phyloP scores from a whole-genome alignment of 2,888 invertebrate genomes.

The Eupithecia centaureata region DNA sequence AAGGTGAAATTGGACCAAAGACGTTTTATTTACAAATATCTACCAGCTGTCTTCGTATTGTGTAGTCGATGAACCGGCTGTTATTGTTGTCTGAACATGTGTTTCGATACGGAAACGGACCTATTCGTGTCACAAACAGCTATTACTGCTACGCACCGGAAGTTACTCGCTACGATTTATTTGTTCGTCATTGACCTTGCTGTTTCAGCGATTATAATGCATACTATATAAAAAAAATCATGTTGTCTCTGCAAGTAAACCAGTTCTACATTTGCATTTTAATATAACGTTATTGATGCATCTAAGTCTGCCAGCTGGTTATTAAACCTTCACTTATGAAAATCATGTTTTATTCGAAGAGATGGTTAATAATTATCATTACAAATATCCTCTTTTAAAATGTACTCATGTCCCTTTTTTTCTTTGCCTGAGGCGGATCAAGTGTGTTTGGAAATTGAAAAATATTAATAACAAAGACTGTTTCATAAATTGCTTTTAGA shows the following conservation, averaged over 20 bases:
- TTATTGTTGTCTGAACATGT: conserved; percentile 15
- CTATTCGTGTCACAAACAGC: conserved; percentile 22
- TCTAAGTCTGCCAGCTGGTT: conserved; percentile 28
- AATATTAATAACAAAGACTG: conserved; percentile 72
- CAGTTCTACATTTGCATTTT: neutral
- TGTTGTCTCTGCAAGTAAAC: neutral
- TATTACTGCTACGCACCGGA: conserved; percentile 20
- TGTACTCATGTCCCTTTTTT: conserved; percentile 52
- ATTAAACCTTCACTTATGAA: conserved; percentile 38
- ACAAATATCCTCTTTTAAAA: conserved; percentile 59
- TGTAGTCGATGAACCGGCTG: neutral
- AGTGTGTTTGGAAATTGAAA: conserved; percentile 71
- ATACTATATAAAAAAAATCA: neutral
- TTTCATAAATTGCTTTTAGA: conserved; percentile 70
- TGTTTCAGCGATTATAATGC: neutral
- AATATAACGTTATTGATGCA: conserved; percentile 6
- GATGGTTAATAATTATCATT: conserved; percentile 48
- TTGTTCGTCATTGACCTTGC: conserved; percentile 24
- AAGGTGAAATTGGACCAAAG: too few relatives aligned
- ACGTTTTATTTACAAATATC: conserved; percentile 8
- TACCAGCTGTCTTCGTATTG: neutral
- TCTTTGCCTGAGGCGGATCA: conserved; percentile 55
- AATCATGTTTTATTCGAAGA: conserved; percentile 43
- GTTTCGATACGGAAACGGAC: conserved; percentile 17
- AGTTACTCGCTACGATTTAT: conserved; percentile 17